Percentiles rank a stretch among this genome's conserved stretches.
phyloP scores from a whole-genome alignment of 2,888 invertebrate species.

The Yponomeuta sedellus region DNA sequence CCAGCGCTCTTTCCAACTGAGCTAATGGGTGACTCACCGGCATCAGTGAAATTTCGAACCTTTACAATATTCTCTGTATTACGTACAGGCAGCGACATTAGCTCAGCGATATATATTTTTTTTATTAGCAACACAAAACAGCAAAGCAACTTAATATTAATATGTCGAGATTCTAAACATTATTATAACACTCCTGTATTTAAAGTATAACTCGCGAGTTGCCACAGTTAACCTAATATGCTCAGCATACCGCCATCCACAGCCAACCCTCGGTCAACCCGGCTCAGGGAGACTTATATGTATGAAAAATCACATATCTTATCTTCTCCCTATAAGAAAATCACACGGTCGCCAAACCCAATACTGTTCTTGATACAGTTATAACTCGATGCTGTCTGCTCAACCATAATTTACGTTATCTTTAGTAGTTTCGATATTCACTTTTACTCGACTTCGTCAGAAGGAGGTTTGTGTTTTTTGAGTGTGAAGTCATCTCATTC shows the following conservation, averaged over 20 bases:
- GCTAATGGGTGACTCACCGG: too few species aligned
- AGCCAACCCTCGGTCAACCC: constrained; percentile 49
- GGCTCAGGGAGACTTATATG: constrained; percentile 51
- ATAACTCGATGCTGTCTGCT: background rate
- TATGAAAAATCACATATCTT: constrained; percentile 57
- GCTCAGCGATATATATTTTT: too few species aligned
- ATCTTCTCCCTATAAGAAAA: constrained; percentile 59
- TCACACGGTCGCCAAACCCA: constrained; percentile 55
- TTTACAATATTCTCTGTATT: too few species aligned
- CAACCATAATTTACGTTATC: background rate
- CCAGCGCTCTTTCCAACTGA: too few species aligned
- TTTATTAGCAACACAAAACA: too few species aligned
- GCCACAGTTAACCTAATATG: background rate
- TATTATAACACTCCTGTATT: background rate
- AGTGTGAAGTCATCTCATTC: too few species aligned
- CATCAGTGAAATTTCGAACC: too few species aligned
- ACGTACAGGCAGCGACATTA: too few species aligned
- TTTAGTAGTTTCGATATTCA: background rate
- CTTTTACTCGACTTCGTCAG: too few species aligned
- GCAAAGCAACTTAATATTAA: too few species aligned
- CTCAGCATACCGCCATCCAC: constrained; percentile 15
- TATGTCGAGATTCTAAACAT: too few species aligned
- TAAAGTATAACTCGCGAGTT: background rate
- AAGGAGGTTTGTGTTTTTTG: too few species aligned
- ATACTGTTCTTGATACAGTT: constrained; percentile 6